Conservation (phyloP, 2,888 invertebrate species). For the Cheilosia pagana region DNA sequence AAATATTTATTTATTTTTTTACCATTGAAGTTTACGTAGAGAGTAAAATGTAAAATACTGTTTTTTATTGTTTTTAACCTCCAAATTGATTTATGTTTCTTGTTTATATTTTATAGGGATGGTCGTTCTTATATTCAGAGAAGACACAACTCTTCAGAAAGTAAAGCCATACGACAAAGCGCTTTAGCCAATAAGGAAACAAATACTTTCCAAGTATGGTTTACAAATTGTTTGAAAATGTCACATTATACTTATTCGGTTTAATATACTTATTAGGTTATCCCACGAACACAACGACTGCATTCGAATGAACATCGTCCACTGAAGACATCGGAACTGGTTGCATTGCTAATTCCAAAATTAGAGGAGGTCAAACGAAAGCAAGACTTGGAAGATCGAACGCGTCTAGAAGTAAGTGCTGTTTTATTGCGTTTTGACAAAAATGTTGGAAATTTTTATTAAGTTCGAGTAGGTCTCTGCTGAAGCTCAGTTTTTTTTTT, state of each 20-base stretch:
- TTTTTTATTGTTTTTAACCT: background rate
- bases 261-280: slow-evolving; percentile 84
- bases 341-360: slow-evolving; percentile 91
- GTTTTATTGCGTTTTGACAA: background rate
- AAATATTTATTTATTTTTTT: slow-evolving; percentile 56
- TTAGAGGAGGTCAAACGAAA: slow-evolving; percentile 91
- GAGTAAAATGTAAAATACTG: background rate
- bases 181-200: slow-evolving; percentile 83
- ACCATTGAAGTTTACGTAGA: slow-evolving; percentile 21
- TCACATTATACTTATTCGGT: background rate
- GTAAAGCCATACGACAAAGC: slow-evolving; percentile 83
- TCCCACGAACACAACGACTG: slow-evolving; percentile 90
- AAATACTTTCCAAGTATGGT: slow-evolving; percentile 81
- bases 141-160: slow-evolving; percentile 82
- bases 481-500: too few species aligned
- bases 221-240: background rate
- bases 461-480: too few species aligned
- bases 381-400: slow-evolving; percentile 86
- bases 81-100: slow-evolving; percentile 31
- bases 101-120: slow-evolving; percentile 79
- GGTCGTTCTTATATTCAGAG: slow-evolving; percentile 83
- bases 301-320: slow-evolving; percentile 88
- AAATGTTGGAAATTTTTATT: too few species aligned
- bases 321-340: slow-evolving; percentile 90
- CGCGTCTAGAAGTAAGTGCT: slow-evolving; percentile 86